Percentiles rank a stretch among this genome's conserved stretches.
phyloP scores from a whole-genome alignment of 1,140 invertebrate species.

The Venturia canescens region DNA sequence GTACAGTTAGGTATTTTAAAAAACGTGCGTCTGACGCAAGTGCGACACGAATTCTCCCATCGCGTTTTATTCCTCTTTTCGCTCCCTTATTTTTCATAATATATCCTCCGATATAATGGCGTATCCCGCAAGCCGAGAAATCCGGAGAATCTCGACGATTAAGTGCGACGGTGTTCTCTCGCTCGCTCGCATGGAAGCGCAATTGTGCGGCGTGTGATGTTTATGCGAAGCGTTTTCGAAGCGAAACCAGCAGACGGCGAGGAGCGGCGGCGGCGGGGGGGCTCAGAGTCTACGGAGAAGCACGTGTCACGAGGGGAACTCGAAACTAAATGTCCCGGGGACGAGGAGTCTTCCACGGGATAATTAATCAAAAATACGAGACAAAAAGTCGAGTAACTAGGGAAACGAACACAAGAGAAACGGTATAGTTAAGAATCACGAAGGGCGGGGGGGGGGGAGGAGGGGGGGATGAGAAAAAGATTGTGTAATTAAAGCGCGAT shows the following conservation, averaged over 20 bases:
- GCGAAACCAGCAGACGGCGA: not conserved
- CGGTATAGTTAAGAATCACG: conserved; percentile 14
- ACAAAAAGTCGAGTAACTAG: conserved; percentile 63
- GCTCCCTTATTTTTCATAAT: not conserved
- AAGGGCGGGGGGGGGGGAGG: conserved; percentile 49
- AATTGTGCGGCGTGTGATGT: not conserved
- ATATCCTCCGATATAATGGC: not conserved
- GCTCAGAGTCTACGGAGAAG: not conserved
- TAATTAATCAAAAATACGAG: conserved; percentile 27
- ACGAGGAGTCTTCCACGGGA: not conserved
- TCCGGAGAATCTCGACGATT: not conserved
- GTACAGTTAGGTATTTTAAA: not conserved
- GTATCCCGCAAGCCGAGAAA: conserved; percentile 32
- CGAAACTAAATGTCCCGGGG: not conserved
- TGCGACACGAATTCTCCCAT: not conserved
- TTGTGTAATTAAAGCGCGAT: conserved; percentile 72
- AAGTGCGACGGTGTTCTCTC: not conserved
- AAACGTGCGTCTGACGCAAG: not conserved
- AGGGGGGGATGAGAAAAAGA: conserved; percentile 58
- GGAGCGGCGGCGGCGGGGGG: not conserved
- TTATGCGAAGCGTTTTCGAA: conserved; percentile 28
- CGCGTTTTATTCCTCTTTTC: not conserved
- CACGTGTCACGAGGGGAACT: not conserved
- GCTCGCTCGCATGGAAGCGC: conserved; percentile 12
- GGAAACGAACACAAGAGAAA: conserved; percentile 51